These are phyloP conservation scores for Theodoxus fluviatilis DNA, from an alignment of 2,888 invertebrate genomes.

Conservation along the genomic window DNA sequence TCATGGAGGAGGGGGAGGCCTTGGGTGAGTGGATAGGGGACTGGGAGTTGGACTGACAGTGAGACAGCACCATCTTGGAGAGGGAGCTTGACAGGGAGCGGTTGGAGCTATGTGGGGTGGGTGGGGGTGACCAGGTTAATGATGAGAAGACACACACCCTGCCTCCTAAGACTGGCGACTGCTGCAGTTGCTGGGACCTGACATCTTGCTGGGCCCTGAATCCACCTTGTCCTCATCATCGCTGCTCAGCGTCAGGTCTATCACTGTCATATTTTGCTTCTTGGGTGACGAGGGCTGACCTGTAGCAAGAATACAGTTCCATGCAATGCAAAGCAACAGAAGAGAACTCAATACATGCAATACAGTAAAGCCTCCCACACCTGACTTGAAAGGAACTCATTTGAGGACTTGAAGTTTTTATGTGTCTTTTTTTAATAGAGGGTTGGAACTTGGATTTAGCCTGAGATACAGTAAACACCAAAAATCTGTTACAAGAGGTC, in stretches of 20 bases:
- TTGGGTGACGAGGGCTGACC: slow-evolving; percentile 20
- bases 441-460: no score
- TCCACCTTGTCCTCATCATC: slow-evolving; percentile 51
- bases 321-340: background rate
- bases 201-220: slow-evolving; percentile 26
- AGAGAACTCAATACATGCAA: no score
- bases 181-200: slow-evolving; percentile 26
- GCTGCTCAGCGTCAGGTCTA: slow-evolving; percentile 58
- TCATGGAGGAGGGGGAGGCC: no score
- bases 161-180: slow-evolving; percentile 30
- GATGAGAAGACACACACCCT: slow-evolving; percentile 48
- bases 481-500: no score
- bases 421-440: no score
- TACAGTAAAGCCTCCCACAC: no score
- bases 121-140: slow-evolving; percentile 45
- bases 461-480: no score
- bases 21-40: no score
- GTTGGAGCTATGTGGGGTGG: slow-evolving; percentile 27
- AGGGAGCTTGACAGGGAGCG: slow-evolving; percentile 32
- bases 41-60: no score
- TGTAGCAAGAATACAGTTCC: background rate
- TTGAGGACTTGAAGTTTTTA: no score
- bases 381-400: no score
- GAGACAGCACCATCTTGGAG: slow-evolving; percentile 22
- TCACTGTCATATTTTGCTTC: slow-evolving; percentile 43